Conservation (phyloP, 2,113 vertebrate genomes). For the Vidua macroura region DNA sequence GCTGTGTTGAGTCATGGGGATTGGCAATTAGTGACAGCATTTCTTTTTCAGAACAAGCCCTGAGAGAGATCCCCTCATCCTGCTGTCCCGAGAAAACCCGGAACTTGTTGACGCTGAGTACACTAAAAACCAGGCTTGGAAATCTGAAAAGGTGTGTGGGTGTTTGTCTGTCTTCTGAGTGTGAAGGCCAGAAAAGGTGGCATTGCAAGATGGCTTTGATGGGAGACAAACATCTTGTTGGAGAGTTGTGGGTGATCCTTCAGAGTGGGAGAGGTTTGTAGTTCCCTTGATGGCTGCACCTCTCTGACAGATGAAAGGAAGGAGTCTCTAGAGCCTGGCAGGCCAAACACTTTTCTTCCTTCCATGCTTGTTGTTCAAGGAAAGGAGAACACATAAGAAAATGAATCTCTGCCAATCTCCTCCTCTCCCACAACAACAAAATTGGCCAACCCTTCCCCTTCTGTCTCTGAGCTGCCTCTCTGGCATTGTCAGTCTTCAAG, state of each 20-base stretch:
- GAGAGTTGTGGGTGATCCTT: neutral
- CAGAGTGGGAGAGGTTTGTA: neutral
- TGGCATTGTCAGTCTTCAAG: neutral
- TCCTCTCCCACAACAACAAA: neutral
- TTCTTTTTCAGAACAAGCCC: constrained; percentile 86
- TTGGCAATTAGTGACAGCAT: neutral
- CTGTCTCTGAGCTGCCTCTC: neutral
- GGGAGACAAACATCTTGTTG: neutral
- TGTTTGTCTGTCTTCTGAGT: neutral
- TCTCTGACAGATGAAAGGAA: neutral
- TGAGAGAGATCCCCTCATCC: constrained; percentile 93
- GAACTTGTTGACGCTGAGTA: constrained; percentile 94
- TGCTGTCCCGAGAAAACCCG: constrained; percentile 89
- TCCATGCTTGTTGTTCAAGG: neutral
- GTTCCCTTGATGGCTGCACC: neutral
- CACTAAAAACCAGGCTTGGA: constrained; percentile 99
- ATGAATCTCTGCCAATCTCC: neutral
- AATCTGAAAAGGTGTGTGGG: constrained; percentile 87
- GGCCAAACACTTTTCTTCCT: neutral
- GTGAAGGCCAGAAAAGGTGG: neutral
- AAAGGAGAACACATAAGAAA: neutral
- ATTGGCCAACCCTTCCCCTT: neutral
- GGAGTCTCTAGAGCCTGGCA: neutral
- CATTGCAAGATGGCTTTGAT: neutral
- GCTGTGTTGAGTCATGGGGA: neutral